Conservation (phyloP, 2,888 invertebrate genomes). For the Coleophora flavipennella region DNA sequence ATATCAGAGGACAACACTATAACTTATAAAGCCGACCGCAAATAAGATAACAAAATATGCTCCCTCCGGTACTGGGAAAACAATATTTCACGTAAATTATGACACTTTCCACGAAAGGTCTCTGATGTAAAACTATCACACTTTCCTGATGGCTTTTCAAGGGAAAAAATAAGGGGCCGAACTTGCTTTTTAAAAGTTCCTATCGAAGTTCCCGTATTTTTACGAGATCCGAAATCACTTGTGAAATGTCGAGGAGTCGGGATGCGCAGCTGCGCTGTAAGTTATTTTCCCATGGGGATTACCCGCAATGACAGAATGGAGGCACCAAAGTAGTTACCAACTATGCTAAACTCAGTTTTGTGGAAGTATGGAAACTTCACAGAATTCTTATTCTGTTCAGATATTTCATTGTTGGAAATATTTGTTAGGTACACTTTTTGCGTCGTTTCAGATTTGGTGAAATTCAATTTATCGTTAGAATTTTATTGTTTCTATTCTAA, state of each 20-base stretch:
- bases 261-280: constrained; percentile 34
- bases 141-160: constrained; percentile 46
- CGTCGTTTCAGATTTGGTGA: too few species aligned
- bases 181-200: constrained; percentile 52
- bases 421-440: too few species aligned
- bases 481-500: too few species aligned
- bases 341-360: constrained; percentile 8
- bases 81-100: constrained; percentile 60
- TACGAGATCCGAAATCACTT: constrained; percentile 50
- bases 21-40: constrained; percentile 38
- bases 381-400: too few species aligned
- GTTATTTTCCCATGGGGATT: constrained; percentile 41
- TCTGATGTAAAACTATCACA: constrained; percentile 58
- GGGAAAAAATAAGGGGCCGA: constrained; percentile 44
- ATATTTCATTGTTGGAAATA: too few species aligned
- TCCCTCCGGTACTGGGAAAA: constrained; percentile 33
- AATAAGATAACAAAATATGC: constrained; percentile 47
- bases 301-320: constrained; percentile 21
- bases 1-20: constrained; percentile 27
- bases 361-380: too few species aligned
- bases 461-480: too few species aligned
- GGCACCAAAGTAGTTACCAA: constrained; percentile 13
- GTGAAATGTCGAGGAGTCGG: constrained; percentile 44
- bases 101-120: constrained; percentile 60
- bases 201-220: constrained; percentile 44